Conservation (phyloP, 2,888 invertebrate genomes). For the Disparrhopalites patrizii region DNA sequence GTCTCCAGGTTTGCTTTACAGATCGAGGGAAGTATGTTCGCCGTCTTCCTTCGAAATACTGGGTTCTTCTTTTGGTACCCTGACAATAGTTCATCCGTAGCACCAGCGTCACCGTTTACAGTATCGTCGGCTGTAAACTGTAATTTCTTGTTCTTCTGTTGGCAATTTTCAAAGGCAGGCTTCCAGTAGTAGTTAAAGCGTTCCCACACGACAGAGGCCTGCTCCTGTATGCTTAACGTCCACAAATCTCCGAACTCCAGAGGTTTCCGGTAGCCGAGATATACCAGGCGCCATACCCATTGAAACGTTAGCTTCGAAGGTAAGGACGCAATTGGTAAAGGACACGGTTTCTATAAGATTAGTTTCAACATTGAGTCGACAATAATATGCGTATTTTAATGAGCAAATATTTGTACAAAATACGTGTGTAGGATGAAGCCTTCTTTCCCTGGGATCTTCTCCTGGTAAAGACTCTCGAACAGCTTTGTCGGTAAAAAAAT, state of each 20-base stretch:
- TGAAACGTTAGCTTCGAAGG: conserved; percentile 56
- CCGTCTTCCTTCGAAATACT: conserved; percentile 63
- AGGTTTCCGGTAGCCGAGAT: conserved; percentile 55
- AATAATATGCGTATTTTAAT: not conserved
- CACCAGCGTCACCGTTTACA: not conserved
- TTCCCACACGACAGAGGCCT: conserved; percentile 50
- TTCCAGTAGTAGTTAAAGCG: conserved; percentile 53
- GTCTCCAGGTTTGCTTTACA: conserved; percentile 77
- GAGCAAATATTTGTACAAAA: no score
- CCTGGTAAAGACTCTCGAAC: not conserved
- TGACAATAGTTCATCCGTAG: not conserved
- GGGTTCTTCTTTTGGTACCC: not conserved
- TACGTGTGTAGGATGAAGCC: not conserved
- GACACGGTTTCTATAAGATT: conserved; percentile 51
- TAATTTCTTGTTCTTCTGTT: not conserved
- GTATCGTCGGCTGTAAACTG: not conserved
- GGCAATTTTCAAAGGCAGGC: conserved; percentile 7
- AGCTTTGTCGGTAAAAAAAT: conserved; percentile 4
- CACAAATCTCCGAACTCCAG: conserved; percentile 57
- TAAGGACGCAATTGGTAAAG: conserved; percentile 55
- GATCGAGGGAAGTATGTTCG: conserved; percentile 79
- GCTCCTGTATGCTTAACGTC: conserved; percentile 54
- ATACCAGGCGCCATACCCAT: conserved; percentile 57
- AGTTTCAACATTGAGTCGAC: not conserved
- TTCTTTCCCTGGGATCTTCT: not conserved